These are phyloP conservation scores for Burhinus bistriatus DNA, from an alignment of 2,113 vertebrate genomes.

Conservation along the genomic window DNA sequence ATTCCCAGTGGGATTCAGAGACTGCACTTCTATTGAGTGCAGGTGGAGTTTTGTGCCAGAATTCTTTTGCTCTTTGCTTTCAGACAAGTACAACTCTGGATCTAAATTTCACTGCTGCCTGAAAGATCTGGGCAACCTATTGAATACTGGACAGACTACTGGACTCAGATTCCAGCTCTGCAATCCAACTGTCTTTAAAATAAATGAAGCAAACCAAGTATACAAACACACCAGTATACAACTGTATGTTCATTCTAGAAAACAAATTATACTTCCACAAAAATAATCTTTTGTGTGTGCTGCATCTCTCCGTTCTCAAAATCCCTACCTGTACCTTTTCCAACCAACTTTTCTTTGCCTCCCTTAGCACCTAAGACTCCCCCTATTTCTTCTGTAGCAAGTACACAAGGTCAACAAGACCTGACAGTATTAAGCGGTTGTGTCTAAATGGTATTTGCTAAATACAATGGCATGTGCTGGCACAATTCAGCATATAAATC, in stretches of 20 bases:
- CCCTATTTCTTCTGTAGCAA: neutral
- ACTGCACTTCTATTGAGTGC: neutral
- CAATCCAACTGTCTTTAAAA: neutral
- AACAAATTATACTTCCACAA: neutral
- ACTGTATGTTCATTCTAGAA: neutral
- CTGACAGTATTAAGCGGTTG: accelerated
- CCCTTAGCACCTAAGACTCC: neutral
- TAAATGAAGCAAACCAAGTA: neutral
- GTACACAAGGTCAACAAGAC: neutral
- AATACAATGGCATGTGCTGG: neutral
- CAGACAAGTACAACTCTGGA: neutral
- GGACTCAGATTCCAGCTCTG: neutral
- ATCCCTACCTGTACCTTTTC: neutral
- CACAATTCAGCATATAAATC: neutral
- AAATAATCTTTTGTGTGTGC: neutral
- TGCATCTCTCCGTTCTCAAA: neutral
- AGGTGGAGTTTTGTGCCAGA: neutral
- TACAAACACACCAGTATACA: neutral
- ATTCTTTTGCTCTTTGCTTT: neutral
- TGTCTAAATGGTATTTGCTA: neutral
- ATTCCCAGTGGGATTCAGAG: neutral
- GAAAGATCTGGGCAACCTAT: neutral
- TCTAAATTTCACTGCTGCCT: neutral
- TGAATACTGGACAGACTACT: neutral
- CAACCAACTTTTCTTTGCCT: neutral